Evolutionary conservation across 1,140 invertebrate species (phyloP).

Genomic region (Reticulitermes speratus): DNA sequence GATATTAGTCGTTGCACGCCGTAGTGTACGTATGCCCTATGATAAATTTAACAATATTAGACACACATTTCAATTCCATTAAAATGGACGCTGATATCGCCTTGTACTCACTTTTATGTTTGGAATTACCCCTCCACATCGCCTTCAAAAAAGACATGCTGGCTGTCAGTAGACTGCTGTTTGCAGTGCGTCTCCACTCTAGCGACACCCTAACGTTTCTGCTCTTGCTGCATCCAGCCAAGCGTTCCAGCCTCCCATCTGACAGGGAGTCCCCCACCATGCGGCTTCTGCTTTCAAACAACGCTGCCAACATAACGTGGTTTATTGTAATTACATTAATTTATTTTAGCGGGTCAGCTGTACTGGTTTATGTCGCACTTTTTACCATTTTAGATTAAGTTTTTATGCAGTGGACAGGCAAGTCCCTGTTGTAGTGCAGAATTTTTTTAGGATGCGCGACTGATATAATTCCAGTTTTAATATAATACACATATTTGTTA

Average conservation of each 20-base stretch:
- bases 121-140: conserved; percentile 65
- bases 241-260: neutral
- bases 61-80: no score
- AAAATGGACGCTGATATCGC: neutral
- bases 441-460: no score
- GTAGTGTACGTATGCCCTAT: no score
- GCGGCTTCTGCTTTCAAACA: neutral
- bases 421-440: no score
- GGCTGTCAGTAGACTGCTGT: neutral
- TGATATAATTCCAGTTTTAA: no score
- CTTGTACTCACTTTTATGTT: conserved; percentile 64
- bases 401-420: no score
- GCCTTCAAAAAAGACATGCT: conserved; percentile 61
- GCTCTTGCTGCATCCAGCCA: neutral
- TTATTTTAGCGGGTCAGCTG: neutral
- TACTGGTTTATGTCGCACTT: no score
- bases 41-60: no score
- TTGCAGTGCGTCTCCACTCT: neutral
- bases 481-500: no score
- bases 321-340: neutral
- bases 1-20: no score
- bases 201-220: neutral
- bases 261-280: neutral
- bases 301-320: conserved; percentile 3
- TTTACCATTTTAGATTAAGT: no score